Evolutionary conservation across 1,140 invertebrate genomes (phyloP), one percentile per base, ranked within the genome.

Genomic region (Drosophila tristis): DNA sequence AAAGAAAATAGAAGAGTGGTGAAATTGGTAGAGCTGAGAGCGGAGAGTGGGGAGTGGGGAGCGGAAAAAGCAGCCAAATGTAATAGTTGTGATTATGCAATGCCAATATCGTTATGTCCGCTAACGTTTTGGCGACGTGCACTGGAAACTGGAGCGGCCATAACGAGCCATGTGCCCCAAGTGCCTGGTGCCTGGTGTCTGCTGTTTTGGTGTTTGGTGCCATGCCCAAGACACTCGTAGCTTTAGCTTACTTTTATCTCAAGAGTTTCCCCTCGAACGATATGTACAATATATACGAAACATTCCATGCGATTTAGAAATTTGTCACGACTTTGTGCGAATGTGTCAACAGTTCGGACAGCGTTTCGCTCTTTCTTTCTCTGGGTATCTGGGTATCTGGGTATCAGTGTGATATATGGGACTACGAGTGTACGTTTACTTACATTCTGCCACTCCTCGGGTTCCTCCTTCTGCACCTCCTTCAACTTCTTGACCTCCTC

Each of bases 381-480:
- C 20, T 20, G 20, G 16, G 16, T 16, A 16, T 16, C n/a, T 9
- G 7, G 29, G 29, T 16, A 16, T 16, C 23, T 25, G 35, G 9
- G 25, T 50, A 45, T 59, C 44, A 13, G 39, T 13, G 13, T 16
- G 42, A 29, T 54, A 54, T 68, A 48, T 56, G 49, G 66, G 31
- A 35, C 9, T 11, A 16, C 3, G 8, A 29, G 23, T 23, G 2
- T 8, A 8, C 51, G 48, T 47, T 2, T 65, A 93, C 95, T 95
- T 93, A 98, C 97, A 93, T 96, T 96, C 93, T 98, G 97, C 97
- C 97, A 98, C 87, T 98, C 97, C 92, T 97, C 96, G 49, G 96
- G 96, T 78, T 98, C 96, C 91, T 97, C 95, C 74, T 94, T 93
- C 56, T 94, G 92, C 53, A 96, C 95, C 84, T 96, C 95, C 73